Evolutionary conservation across 2,113 vertebrate genomes (phyloP), one percentile per base, ranked within the genome.

Genomic region (Nyctereutes procyonoides): DNA sequence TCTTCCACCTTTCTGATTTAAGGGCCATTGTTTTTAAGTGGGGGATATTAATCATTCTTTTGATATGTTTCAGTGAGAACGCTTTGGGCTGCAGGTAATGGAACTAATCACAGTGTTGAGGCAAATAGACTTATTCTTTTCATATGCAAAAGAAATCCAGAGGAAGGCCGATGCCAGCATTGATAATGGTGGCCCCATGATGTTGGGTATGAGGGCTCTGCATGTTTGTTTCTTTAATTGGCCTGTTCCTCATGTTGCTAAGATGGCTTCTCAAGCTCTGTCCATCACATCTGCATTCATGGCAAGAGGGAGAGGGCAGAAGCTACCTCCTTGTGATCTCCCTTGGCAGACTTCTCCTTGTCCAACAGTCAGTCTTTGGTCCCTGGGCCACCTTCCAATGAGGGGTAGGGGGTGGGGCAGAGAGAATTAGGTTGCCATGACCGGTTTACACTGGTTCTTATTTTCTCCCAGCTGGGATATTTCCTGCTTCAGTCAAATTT

Each of bases 141-240:
- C 60, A 17, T 32, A 22, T 0, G 3, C 7, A 56, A 67, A 22
- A 38, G 20, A 56, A 53, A 38, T 13, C 80, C 56, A 8, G 22
- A 69, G 73, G 48, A 24, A 5, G 12, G 9, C 2, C 0, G 19
- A 14, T 26, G 62, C 55, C 32, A 14, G 17, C 30, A 1, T 28
- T 58, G 28, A 28, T n/a, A 5, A 5, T 14, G 1, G 14, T 26
- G 38, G 43, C 26, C 77, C 28, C 14, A 0, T 16, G 10, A 17
- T 15, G 4, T 32, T 10, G 62, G 53, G 17, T 53, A 17, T 38
- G 43, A 87, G 30, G 58, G 6, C 19, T 58, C 14, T 79, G 35
- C 2, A 2, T 56, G 22, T 20, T 38, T 51, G 24, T 82, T 71
- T 71, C 58, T 53, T 35, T 88, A 13, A 1, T 38, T 38, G 22